Conservation (phyloP, 92 coral and sea anemone genomes). For the Micromussa lordhowensis region DNA sequence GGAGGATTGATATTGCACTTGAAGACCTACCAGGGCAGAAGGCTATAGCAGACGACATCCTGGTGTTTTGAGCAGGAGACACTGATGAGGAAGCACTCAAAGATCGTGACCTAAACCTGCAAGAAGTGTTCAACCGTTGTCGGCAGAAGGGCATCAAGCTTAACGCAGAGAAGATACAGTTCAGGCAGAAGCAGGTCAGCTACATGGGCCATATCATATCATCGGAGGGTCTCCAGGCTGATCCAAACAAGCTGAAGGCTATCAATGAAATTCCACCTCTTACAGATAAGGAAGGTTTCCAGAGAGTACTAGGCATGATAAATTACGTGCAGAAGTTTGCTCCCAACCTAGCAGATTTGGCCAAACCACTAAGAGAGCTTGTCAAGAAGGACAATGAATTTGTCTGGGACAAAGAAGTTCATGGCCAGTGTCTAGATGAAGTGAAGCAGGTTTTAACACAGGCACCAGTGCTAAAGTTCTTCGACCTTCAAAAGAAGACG, state of each 20-base stretch:
- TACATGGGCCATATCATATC: slow-evolving; percentile 33
- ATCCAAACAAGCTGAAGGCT: slow-evolving; percentile 40
- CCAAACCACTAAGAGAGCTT: slow-evolving; percentile 58
- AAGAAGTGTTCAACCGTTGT: too few relatives aligned
- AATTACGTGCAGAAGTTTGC: slow-evolving; percentile 70
- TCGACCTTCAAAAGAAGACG: slow-evolving; percentile 49
- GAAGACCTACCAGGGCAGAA: slow-evolving; percentile 37
- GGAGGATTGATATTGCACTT: slow-evolving; percentile 43
- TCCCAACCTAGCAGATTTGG: slow-evolving; percentile 44
- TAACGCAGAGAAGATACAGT: slow-evolving; percentile 48
- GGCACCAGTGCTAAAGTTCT: slow-evolving; percentile 60
- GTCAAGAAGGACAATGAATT: slow-evolving; percentile 59
- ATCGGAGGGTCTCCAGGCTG: slow-evolving; percentile 27
- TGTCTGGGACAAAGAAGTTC: slow-evolving; percentile 55
- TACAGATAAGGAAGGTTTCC: slow-evolving; percentile 54
- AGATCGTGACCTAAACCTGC: too few relatives aligned
- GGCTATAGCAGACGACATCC: slow-evolving; percentile 50
- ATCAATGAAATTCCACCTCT: slow-evolving; percentile 38
- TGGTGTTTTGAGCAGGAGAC: slow-evolving; percentile 24
- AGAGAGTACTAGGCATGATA: slow-evolving; percentile 63
- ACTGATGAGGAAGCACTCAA: slow-evolving; percentile 50
- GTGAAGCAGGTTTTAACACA: slow-evolving; percentile 46
- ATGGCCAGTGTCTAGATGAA: slow-evolving; percentile 52
- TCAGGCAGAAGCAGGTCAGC: slow-evolving; percentile 17
- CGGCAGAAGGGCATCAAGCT: slow-evolving; percentile 42